Conservation (phyloP, 2,797 vertebrate species). For the Spondyliosoma cantharus region DNA sequence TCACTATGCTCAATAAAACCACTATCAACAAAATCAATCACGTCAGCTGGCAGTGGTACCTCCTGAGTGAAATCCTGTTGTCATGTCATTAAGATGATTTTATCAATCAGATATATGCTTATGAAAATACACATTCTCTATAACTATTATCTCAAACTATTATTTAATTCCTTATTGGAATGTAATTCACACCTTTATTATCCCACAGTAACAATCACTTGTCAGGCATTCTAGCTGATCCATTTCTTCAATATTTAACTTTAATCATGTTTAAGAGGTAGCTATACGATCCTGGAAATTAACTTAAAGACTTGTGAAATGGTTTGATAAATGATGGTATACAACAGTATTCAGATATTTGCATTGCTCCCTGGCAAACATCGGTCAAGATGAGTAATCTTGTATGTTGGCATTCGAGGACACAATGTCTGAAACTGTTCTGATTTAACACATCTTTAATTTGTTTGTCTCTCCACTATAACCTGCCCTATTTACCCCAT, state of each 20-base stretch:
- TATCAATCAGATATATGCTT: background rate
- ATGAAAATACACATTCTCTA: background rate
- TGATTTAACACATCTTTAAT: background rate
- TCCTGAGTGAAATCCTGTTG: background rate
- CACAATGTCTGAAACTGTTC: background rate
- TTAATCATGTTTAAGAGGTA: background rate
- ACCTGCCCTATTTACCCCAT: background rate
- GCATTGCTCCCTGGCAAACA: background rate
- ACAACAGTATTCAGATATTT: constrained; percentile 11
- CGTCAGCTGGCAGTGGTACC: background rate
- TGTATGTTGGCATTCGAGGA: background rate
- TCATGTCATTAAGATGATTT: background rate
- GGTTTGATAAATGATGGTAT: background rate
- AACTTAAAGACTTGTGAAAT: background rate
- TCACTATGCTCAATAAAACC: background rate
- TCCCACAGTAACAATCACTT: background rate
- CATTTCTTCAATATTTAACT: background rate
- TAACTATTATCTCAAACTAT: background rate
- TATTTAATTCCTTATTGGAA: background rate
- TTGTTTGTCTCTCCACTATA: background rate
- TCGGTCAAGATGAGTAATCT: background rate
- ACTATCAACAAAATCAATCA: background rate
- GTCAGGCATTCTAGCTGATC: background rate
- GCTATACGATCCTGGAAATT: background rate
- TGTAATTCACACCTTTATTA: background rate